Base-by-base conservation (phyloP, 2,113 vertebrate species). In the Gavia stellata region DNA sequence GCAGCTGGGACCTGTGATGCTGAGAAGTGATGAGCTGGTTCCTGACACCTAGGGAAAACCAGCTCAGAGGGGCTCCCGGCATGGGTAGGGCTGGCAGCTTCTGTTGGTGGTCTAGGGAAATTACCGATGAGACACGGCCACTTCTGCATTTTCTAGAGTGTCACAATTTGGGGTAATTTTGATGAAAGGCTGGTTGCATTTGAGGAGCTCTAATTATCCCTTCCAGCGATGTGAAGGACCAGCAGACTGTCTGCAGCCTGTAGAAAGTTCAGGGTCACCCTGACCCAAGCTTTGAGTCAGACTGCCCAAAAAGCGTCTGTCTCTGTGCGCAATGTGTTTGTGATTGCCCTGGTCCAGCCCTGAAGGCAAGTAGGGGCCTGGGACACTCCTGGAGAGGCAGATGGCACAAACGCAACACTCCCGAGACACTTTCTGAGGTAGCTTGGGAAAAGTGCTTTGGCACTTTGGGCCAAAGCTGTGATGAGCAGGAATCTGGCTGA, bases 121-220 rank as follows among this genome's bases (percentile, higher is more conserved):
- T 75, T 10, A 59, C 0, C 0, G 3, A 14, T 8, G 10, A 81
- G n/a, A 45, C 55, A 53, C 0, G 0, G 14, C 6, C 40, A 34
- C 34, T 49, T 86, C 6, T 44, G 38, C 12, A 3, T 70, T 70
- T 81, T 26, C 29, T 68, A 3, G 66, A 47, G 40, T 24, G 24
- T 56, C 81, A 81, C 38, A 62, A 16, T 14, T 70, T 59, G 38
- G 47, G 16, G 25, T 62, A 38, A 18, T 61, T 81, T 77, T 71
- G 59, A 17, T 62, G 59, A 36, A 70, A 83, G 21, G 7, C 71
- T 80, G 40, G 28, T 14, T 92, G 63, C n/a, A 26, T 24, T n/a
- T 73, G 62, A 66, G 40, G 72, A 70, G 55, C n/a, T 71, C 33
- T 38, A 74, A 83, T 63, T 78, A 84, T 36, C 38, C 68, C 36